Base-by-base conservation (phyloP, 2,113 vertebrate genomes). In the Melospiza melodia region DNA sequence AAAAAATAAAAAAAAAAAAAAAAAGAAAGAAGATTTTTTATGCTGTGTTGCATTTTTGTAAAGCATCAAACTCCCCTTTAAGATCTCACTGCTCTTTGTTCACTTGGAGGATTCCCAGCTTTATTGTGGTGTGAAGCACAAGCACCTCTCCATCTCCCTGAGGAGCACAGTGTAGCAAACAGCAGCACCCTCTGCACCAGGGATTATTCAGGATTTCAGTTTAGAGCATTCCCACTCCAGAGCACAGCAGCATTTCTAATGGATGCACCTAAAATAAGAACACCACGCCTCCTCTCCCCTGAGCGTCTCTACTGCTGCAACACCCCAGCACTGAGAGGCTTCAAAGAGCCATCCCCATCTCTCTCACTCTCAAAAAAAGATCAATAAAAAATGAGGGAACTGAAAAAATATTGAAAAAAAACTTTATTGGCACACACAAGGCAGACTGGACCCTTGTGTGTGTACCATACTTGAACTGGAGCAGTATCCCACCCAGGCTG, bases 91-190 rank as follows among this genome's bases (percentile, higher is more conserved):
- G 41, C 12, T 52, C 59, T 77, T 77, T 9, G 24, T 25, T 54
- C 39, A 9, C 25, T 65, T 27, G 6, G 28, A 52, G 59, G 43
- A 85, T 28, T 71, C 14, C 41, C 55, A 63, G 65, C 52, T 86
- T 49, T 48, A 9, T 5, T 54, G 28, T 8, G 37, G 37, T n/a
- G 44, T 20, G 59, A 43, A 67, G 65, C 44, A 24, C 1, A 2
- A 71, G 43, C 54, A 33, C 46, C 27, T n/a, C 39, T 41, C 23
- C 7, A 31, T 17, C 10, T 30, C 57, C 62, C 52, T 5, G 5
- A 0, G 24, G 23, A 78, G 18, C 27, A 23, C 0, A 0, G 69
- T 1, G 6, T 0, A 88, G 35, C 35, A 52, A 79, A 39, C 12
- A 79, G 46, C 41, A 86, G 46, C 41, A 86, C 39, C 27, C 31